Conservation (phyloP, 2,113 vertebrate genomes). For the Phaethornis superciliosus region DNA sequence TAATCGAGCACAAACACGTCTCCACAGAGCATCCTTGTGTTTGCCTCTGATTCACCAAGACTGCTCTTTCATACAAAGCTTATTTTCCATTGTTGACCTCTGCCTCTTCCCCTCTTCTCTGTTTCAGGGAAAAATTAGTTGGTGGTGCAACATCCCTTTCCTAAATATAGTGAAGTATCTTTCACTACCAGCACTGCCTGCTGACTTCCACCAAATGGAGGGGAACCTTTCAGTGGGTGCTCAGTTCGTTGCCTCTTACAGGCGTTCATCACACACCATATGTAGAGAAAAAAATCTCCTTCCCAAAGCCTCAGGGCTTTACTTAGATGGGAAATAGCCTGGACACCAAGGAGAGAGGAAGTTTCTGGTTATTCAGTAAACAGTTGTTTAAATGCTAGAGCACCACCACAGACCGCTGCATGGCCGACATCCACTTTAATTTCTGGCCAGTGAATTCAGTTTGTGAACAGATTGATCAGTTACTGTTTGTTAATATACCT, state of each 20-base stretch:
- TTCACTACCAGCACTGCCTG: not conserved
- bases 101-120: not conserved
- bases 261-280: not conserved
- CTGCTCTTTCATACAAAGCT: not conserved
- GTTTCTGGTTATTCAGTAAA: not conserved
- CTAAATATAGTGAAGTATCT: not conserved
- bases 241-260: not conserved
- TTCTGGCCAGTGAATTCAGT: conserved; percentile 22
- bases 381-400: not conserved
- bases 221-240: not conserved
- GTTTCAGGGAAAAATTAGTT: not conserved
- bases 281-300: not conserved
- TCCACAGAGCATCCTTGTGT: not conserved
- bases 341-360: not conserved
- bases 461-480: conserved; percentile 30
- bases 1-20: not conserved
- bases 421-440: not conserved
- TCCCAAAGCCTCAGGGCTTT: not conserved
- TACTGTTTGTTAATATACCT: conserved; percentile 36
- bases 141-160: not conserved
- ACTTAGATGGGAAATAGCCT: not conserved
- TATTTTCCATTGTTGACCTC: not conserved
- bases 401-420: not conserved
- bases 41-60: not conserved
- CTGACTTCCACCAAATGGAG: not conserved